Conservation (phyloP, 2,888 invertebrate species). For the Gryllus longicercus region DNA sequence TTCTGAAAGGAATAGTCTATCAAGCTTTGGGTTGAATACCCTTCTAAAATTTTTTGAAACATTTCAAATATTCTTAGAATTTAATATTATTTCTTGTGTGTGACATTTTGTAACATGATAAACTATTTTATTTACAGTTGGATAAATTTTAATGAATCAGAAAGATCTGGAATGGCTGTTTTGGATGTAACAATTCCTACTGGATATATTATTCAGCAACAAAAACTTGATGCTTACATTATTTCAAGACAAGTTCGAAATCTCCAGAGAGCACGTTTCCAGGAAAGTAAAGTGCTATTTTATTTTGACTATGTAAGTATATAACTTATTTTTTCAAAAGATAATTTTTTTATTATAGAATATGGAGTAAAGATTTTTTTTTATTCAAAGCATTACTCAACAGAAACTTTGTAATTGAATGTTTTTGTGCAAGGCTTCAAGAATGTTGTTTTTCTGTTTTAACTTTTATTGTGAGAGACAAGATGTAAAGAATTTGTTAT, state of each 20-base stretch:
- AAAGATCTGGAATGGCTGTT: slow-evolving; percentile 83
- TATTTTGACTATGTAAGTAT: slow-evolving; percentile 87
- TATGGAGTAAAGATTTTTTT: too few species aligned
- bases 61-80: not conserved
- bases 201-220: slow-evolving; percentile 87
- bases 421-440: too few species aligned
- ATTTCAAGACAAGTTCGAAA: slow-evolving; percentile 72
- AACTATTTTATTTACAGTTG: slow-evolving; percentile 56
- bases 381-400: too few species aligned
- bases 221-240: slow-evolving; percentile 81
- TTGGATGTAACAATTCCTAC: slow-evolving; percentile 84
- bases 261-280: slow-evolving; percentile 79
- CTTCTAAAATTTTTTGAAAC: not conserved
- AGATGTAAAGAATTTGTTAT: slow-evolving; percentile 18
- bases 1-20: too few species aligned
- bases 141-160: slow-evolving; percentile 72
- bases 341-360: too few species aligned
- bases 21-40: not conserved
- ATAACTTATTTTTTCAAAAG: too few species aligned
- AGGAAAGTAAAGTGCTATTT: slow-evolving; percentile 78
- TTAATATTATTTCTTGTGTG: too few species aligned
- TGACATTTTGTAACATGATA: not conserved
- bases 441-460: too few species aligned
- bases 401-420: too few species aligned
- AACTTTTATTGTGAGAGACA: too few species aligned